A percentile compares a stretch with the other conserved stretches of the same genome.
phyloP scores from a whole-genome alignment of 2,113 vertebrate genomes.

The Austrofundulus limnaeus region DNA sequence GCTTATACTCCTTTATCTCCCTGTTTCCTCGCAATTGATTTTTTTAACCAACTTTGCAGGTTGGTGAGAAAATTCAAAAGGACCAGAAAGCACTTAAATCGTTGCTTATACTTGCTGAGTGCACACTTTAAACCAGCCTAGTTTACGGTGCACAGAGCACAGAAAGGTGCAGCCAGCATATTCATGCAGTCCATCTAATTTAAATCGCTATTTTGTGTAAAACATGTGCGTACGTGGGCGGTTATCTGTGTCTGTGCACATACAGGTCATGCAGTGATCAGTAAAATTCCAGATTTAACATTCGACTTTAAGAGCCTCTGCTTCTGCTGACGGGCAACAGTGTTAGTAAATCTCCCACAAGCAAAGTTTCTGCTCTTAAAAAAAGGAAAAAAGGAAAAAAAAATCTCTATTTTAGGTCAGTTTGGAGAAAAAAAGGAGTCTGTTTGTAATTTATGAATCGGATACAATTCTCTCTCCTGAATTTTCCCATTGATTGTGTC shows the following conservation, averaged over 20 bases:
- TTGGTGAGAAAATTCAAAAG: slow-evolving; percentile 56
- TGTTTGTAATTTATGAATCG: slow-evolving; percentile 29
- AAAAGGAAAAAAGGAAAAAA: too few species aligned
- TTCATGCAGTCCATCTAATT: slow-evolving; percentile 58
- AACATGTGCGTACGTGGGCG: slow-evolving; percentile 26
- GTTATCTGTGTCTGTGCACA: slow-evolving; percentile 11
- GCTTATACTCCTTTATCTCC: slow-evolving; percentile 47
- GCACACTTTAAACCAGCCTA: slow-evolving; percentile 37
- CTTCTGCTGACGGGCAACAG: slow-evolving; percentile 66
- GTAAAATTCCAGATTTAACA: slow-evolving; percentile 51
- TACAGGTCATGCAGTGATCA: slow-evolving; percentile 29
- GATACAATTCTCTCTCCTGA: slow-evolving; percentile 13
- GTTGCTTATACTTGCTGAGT: slow-evolving; percentile 49
- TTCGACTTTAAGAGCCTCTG: slow-evolving; percentile 38
- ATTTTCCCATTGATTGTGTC: slow-evolving; percentile 9
- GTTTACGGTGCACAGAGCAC: slow-evolving; percentile 32
- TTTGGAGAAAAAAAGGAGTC: slow-evolving; percentile 20
- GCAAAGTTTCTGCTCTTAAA: slow-evolving; percentile 37
- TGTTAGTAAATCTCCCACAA: slow-evolving; percentile 45
- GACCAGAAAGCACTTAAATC: slow-evolving; percentile 68
- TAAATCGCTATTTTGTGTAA: slow-evolving; percentile 49
- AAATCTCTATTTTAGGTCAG: slow-evolving; percentile 13
- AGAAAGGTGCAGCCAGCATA: slow-evolving; percentile 51
- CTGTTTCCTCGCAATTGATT: slow-evolving; percentile 26
- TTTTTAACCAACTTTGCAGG: slow-evolving; percentile 23